Evolutionary conservation across 2,797 vertebrate genomes (phyloP).

Genomic region (Hoplostethus atlanticus): DNA sequence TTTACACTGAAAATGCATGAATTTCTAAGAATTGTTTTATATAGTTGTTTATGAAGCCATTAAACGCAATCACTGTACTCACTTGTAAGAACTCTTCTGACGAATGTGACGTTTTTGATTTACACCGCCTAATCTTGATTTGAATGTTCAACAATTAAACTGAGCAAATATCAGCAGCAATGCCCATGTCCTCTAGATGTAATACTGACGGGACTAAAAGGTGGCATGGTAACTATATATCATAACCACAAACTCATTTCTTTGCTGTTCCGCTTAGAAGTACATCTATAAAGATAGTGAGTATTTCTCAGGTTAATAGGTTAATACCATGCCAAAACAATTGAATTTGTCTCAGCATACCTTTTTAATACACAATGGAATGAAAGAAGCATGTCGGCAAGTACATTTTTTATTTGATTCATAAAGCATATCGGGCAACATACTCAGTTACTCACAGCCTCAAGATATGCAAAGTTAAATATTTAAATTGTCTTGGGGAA

Average conservation of each 20-base stretch:
- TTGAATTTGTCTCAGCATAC: not conserved
- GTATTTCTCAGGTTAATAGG: too few species aligned
- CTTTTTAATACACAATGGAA: not conserved
- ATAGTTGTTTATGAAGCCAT: conserved; percentile 91
- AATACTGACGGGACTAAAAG: not conserved
- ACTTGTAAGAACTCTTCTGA: conserved; percentile 63
- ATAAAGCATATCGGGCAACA: conserved; percentile 49
- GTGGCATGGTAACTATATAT: too few species aligned
- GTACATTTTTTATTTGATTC: conserved; percentile 65
- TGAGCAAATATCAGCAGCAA: too few species aligned
- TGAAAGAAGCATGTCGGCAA: conserved; percentile 12
- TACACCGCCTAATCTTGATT: not conserved
- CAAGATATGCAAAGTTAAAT: conserved; percentile 52
- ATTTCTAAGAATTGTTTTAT: conserved; percentile 89
- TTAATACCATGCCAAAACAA: not conserved
- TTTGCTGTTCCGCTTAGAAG: too few species aligned
- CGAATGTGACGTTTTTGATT: conserved; percentile 19
- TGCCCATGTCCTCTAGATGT: not conserved
- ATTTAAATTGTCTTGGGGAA: conserved; percentile 55
- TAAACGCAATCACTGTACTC: conserved; percentile 89
- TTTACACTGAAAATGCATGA: conserved; percentile 93
- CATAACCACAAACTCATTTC: too few species aligned
- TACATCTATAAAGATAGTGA: too few species aligned
- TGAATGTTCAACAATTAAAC: too few species aligned
- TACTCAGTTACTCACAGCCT: conserved; percentile 15